These are phyloP conservation scores for Nasonia giraulti DNA, from an alignment of 1,140 invertebrate species.

Conservation along the genomic window DNA sequence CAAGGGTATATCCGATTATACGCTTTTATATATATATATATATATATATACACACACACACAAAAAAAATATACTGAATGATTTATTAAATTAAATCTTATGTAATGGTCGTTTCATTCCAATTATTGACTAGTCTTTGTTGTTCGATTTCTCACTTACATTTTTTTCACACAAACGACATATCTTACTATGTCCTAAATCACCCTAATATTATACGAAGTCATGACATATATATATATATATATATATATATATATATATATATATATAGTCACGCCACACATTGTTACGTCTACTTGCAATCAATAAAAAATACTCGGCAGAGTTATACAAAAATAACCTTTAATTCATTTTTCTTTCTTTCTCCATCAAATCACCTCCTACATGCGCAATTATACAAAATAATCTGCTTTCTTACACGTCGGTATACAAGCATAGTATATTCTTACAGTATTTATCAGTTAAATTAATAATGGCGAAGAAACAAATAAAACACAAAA, in stretches of 20 bases:
- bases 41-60: too few species aligned
- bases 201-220: neutral
- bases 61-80: neutral
- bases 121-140: slow-evolving; percentile 45
- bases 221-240: neutral
- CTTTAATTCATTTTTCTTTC: slow-evolving; percentile 40
- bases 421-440: slow-evolving; percentile 12
- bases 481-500: slow-evolving; percentile 32
- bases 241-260: slow-evolving; percentile 32
- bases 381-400: slow-evolving; percentile 37
- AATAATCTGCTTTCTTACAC: slow-evolving; percentile 39
- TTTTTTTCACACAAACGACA: slow-evolving; percentile 13
- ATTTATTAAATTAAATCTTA: slow-evolving; percentile 6
- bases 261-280: slow-evolving; percentile 5
- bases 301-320: slow-evolving; percentile 48
- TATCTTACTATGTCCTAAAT: neutral
- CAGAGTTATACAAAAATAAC: slow-evolving; percentile 50
- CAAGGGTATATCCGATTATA: neutral
- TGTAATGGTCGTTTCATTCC: neutral
- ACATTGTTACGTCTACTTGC: slow-evolving; percentile 1
- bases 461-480: neutral
- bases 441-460: neutral
- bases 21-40: too few species aligned
- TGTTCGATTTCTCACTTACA: slow-evolving; percentile 16
- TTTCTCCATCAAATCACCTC: slow-evolving; percentile 18